phyloP scores from a whole-genome alignment of 2,113 vertebrate species.

The Bufo bufo region DNA sequence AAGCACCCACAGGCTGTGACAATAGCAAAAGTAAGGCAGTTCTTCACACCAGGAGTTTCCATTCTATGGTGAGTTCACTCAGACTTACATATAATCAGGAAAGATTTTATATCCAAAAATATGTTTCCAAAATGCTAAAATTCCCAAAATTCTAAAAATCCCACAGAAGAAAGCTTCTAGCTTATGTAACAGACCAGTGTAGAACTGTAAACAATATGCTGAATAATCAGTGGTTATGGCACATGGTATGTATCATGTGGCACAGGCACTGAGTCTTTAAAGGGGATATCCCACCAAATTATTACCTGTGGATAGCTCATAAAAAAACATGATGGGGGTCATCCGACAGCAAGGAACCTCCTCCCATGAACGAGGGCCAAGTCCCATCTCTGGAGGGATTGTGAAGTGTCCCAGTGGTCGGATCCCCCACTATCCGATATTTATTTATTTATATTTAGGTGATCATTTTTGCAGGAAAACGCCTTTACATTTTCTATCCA shows the following conservation, averaged over 20 bases:
- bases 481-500: too few species aligned
- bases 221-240: not conserved
- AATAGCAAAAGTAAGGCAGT: not conserved
- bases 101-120: not conserved
- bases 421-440: too few species aligned
- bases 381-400: too few species aligned
- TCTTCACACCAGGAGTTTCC: not conserved
- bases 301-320: too few species aligned
- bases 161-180: not conserved
- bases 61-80: not conserved
- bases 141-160: not conserved
- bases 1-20: not conserved
- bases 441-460: too few species aligned
- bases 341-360: too few species aligned
- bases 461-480: too few species aligned
- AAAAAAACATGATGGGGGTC: too few species aligned
- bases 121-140: not conserved
- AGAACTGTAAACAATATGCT: conserved; percentile 33
- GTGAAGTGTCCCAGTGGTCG: too few species aligned
- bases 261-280: not conserved
- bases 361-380: too few species aligned
- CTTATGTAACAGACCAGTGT: conserved; percentile 35
- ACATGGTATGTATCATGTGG: not conserved
- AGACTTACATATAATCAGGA: not conserved
- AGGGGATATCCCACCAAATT: too few species aligned